Conservation (phyloP, 2,797 vertebrate species). For the Buphagus erythrorhynchus region DNA sequence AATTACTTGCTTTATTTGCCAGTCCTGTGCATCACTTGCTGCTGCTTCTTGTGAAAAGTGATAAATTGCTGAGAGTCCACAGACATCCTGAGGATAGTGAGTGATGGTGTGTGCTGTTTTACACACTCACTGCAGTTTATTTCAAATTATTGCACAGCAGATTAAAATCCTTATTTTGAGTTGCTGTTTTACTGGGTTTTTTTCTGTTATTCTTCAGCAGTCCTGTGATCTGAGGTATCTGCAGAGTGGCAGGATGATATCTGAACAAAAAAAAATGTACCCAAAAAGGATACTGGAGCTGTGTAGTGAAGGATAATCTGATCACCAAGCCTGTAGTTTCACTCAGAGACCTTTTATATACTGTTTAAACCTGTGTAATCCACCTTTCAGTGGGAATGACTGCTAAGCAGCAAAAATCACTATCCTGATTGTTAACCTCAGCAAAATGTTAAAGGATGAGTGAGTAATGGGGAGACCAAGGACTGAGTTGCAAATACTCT, state of each 20-base stretch:
- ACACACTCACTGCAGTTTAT: not conserved
- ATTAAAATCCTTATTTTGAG: not conserved
- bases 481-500: not conserved
- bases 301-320: not conserved
- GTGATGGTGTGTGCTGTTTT: not conserved
- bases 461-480: not conserved
- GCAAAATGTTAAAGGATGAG: not conserved
- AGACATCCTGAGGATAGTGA: not conserved
- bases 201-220: not conserved
- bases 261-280: not conserved
- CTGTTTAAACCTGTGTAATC: not conserved
- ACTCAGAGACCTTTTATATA: not conserved
- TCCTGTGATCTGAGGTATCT: not conserved
- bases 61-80: not conserved
- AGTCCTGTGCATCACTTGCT: not conserved
- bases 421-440: not conserved
- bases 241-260: not conserved
- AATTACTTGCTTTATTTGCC: not conserved
- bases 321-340: not conserved
- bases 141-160: not conserved
- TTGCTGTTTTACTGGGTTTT: not conserved
- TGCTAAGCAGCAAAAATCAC: not conserved
- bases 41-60: not conserved
- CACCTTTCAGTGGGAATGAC: not conserved
- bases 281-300: not conserved